Conservation (phyloP, 2,888 invertebrate species). For the Chrysolina oricalcia region DNA sequence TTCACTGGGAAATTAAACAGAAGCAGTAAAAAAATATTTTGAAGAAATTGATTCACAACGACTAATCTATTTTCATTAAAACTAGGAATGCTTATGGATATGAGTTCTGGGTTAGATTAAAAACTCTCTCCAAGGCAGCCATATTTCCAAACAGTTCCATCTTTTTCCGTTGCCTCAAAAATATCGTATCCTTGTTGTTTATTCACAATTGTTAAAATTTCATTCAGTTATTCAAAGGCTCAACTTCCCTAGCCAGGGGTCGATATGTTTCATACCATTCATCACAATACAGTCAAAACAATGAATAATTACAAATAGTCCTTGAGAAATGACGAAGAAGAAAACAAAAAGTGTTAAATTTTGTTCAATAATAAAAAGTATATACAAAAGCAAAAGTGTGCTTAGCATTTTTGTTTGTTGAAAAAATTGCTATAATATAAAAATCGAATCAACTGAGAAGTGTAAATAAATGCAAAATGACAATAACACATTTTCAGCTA, state of each 20-base stretch:
- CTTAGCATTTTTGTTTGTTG: neutral
- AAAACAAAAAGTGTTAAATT: neutral
- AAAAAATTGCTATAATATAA: neutral
- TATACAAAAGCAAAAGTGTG: neutral
- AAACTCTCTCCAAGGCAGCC: neutral
- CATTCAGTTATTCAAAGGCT: neutral
- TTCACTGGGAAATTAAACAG: neutral
- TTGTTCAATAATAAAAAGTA: neutral
- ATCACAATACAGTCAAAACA: slow-evolving; percentile 6
- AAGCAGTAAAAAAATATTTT: neutral
- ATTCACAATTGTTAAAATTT: neutral
- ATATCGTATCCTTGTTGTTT: neutral
- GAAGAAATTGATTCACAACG: neutral
- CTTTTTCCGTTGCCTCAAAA: neutral
- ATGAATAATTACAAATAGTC: neutral
- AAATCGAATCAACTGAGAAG: neutral
- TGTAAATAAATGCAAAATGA: neutral
- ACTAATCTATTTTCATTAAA: slow-evolving; percentile 15
- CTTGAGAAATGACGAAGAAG: slow-evolving; percentile 7
- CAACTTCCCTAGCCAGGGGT: neutral
- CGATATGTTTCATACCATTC: slow-evolving; percentile 21
- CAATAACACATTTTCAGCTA: neutral
- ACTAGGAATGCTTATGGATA: slow-evolving; percentile 17
- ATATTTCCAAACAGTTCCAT: slow-evolving; percentile 1
- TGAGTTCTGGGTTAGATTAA: neutral